Evolutionary conservation across 2,888 invertebrate species (phyloP).

Genomic region (Pimpla rufipes): DNA sequence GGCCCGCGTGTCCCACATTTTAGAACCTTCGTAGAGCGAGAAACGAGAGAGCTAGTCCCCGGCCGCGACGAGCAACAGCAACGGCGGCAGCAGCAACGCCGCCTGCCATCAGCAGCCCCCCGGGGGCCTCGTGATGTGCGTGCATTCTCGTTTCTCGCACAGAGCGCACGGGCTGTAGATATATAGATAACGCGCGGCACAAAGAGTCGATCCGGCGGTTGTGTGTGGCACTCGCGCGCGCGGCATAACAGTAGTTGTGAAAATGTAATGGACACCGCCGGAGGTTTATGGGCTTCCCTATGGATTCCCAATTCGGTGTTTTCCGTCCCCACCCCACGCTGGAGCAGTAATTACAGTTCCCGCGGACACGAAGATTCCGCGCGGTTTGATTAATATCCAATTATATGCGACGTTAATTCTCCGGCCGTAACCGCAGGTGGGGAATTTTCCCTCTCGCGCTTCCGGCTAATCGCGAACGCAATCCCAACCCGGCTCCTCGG

Average conservation of each 20-base stretch:
- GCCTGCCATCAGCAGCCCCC: slow-evolving; percentile 58
- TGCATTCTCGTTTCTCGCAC: slow-evolving; percentile 65
- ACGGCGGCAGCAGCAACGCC: slow-evolving; percentile 16
- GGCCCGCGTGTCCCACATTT: slow-evolving; percentile 83
- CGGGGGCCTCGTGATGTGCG: slow-evolving; percentile 52
- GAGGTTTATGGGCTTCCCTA: neutral
- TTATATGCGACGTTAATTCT: no score
- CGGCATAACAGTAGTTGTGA: slow-evolving; percentile 26
- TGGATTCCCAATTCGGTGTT: slow-evolving; percentile 15
- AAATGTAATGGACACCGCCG: neutral
- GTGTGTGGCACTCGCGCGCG: neutral
- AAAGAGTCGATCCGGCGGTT: slow-evolving; percentile 27
- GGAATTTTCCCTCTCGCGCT: no score
- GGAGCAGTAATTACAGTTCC: neutral
- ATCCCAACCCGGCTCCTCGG: no score
- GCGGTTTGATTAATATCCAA: neutral
- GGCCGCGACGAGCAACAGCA: slow-evolving; percentile 5
- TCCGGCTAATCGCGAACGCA: no score
- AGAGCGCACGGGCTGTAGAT: neutral
- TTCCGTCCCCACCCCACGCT: neutral
- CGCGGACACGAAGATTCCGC: neutral
- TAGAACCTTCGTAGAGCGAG: slow-evolving; percentile 76
- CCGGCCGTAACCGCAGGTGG: no score
- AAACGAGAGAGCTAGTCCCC: slow-evolving; percentile 41
- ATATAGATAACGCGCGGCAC: neutral